A percentile compares a stretch with the other conserved stretches of the same genome.
phyloP scores from a whole-genome alignment of 2,888 invertebrate species.

The Trisateles emortualis region DNA sequence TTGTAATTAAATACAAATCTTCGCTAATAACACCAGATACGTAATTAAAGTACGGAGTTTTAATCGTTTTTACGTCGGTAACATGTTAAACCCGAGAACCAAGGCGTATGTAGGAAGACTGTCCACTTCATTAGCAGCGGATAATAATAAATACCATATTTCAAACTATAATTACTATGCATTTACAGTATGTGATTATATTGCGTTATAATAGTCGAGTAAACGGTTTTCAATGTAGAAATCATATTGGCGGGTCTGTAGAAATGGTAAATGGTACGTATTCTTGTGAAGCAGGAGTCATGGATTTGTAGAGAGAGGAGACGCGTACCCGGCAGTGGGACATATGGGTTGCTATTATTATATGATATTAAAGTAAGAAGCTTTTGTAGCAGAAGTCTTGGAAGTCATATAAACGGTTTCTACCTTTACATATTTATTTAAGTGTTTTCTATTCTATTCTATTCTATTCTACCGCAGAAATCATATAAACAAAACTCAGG shows the following conservation, averaged over 20 bases:
- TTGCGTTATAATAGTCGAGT: slow-evolving; percentile 22
- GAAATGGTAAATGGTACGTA: not conserved
- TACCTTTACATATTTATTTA: no score
- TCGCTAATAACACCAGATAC: slow-evolving; percentile 59
- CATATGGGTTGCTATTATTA: no score
- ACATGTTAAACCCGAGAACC: slow-evolving; percentile 40
- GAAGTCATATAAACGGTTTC: no score
- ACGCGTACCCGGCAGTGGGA: no score
- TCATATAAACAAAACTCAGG: no score
- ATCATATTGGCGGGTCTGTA: not conserved
- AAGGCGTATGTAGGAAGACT: slow-evolving; percentile 19
- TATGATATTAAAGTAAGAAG: no score
- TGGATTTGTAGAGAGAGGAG: no score
- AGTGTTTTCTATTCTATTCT: no score
- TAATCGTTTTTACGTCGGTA: slow-evolving; percentile 29
- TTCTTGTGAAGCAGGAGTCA: no score
- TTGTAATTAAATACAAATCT: slow-evolving; percentile 63
- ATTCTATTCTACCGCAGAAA: no score
- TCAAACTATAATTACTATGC: slow-evolving; percentile 50
- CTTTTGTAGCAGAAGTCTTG: no score
- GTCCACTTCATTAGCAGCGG: slow-evolving; percentile 51
- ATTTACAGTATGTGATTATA: slow-evolving; percentile 42
- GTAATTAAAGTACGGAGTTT: slow-evolving; percentile 49
- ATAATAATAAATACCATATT: slow-evolving; percentile 53
- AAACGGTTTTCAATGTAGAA: slow-evolving; percentile 7